Evolutionary conservation across 2,113 vertebrate species (phyloP).

Genomic region (Tupaia tana): DNA sequence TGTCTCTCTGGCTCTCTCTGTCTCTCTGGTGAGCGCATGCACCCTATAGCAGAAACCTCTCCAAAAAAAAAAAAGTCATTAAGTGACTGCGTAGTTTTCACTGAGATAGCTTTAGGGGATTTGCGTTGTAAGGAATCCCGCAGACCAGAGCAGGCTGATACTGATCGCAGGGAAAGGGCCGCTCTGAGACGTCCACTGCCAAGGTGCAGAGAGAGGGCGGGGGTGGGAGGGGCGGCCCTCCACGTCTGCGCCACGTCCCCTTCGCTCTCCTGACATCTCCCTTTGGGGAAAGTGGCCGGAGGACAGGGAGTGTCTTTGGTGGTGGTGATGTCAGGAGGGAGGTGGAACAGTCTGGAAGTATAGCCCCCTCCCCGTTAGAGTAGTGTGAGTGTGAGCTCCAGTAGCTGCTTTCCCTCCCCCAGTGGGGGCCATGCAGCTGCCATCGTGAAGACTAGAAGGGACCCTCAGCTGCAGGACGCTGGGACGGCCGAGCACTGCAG

Average conservation of each 20-base stretch:
- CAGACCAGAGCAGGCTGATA: not conserved
- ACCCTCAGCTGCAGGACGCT: not conserved
- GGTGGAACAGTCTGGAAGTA: not conserved
- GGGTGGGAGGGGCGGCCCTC: too few species aligned
- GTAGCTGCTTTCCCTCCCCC: too few species aligned
- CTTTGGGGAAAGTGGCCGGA: not conserved
- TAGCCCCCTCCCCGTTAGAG: not conserved
- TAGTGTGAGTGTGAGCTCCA: not conserved
- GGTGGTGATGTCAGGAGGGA: not conserved
- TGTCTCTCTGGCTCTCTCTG: too few species aligned
- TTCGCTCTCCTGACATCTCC: accelerated
- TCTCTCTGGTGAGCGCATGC: too few species aligned
- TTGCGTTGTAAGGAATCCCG: not conserved
- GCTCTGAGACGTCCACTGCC: not conserved
- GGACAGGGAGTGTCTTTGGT: not conserved
- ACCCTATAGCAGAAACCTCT: too few species aligned
- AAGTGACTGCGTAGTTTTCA: not conserved
- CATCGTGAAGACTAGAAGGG: not conserved
- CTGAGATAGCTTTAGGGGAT: not conserved
- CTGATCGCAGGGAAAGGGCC: too few species aligned
- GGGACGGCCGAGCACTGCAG: not conserved
- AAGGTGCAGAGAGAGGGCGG: too few species aligned
- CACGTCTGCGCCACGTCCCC: accelerated
- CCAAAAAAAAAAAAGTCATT: not conserved
- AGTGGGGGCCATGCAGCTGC: not conserved